Evolutionary conservation across 2,113 vertebrate genomes (phyloP).

Genomic region (Phaetusa simplex): DNA sequence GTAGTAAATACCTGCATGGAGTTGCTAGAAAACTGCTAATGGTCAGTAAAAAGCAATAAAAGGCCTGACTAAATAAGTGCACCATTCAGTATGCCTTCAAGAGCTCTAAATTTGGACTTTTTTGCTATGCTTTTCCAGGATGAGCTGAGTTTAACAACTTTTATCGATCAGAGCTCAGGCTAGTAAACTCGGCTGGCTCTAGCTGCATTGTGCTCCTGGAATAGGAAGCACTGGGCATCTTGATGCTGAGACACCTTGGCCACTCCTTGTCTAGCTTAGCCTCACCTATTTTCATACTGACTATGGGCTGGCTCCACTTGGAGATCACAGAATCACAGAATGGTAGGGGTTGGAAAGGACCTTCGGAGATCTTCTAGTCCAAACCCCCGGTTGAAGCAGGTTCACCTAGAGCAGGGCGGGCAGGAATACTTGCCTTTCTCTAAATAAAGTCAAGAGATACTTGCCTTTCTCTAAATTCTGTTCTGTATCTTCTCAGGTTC

Average conservation of each 20-base stretch:
- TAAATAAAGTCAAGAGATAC: background rate
- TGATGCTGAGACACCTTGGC: too few relatives aligned
- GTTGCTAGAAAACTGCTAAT: background rate
- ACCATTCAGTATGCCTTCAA: background rate
- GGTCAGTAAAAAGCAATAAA: background rate
- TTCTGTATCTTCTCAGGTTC: background rate
- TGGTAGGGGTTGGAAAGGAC: background rate
- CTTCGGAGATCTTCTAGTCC: background rate
- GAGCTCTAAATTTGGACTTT: background rate
- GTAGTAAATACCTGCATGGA: background rate
- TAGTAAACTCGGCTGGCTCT: background rate
- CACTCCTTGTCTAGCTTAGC: background rate
- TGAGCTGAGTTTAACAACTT: background rate
- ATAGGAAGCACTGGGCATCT: background rate
- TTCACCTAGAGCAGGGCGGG: too few relatives aligned
- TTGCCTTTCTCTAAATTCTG: background rate
- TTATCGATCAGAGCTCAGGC: background rate
- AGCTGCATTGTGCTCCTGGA: background rate
- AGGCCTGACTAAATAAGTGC: background rate
- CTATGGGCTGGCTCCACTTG: background rate
- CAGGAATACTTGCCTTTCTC: background rate
- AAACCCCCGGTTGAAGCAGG: too few relatives aligned
- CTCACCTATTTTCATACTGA: background rate
- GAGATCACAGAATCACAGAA: background rate
- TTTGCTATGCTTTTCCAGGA: background rate